A percentile compares a stretch with the other conserved stretches of the same genome.
Evolutionary conservation across 2,113 vertebrate species (phyloP).

Genomic region (Lophotis ruficrista): DNA sequence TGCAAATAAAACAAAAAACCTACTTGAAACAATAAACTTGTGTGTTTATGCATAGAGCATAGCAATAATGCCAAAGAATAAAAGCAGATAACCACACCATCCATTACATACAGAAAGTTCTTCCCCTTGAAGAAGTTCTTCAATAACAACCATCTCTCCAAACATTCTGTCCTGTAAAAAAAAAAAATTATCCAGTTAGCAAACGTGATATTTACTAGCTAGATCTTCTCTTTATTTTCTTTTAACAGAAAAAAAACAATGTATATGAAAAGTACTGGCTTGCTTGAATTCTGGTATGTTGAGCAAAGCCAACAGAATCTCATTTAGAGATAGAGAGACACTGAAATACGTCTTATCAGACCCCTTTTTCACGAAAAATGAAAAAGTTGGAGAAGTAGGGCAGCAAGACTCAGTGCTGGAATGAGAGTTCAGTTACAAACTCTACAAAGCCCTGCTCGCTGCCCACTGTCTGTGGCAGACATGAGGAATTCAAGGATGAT

Average conservation of each 20-base stretch:
- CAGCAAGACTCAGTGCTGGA: background rate
- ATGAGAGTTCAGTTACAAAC: background rate
- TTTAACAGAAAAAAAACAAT: background rate
- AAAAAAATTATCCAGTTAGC: background rate
- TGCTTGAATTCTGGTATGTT: background rate
- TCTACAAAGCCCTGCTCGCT: background rate
- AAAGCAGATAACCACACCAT: background rate
- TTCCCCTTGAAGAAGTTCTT: constrained; percentile 89
- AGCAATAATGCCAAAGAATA: background rate
- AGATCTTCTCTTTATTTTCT: background rate
- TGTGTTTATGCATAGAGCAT: background rate
- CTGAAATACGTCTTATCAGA: background rate
- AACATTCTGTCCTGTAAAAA: constrained; percentile 79
- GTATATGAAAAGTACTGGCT: background rate
- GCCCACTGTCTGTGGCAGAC: background rate
- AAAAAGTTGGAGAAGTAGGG: background rate
- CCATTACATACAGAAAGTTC: constrained; percentile 85
- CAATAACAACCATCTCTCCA: constrained; percentile 86
- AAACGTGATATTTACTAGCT: background rate
- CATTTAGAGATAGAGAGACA: background rate
- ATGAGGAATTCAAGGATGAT: background rate
- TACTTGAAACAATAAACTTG: background rate
- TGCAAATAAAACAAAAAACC: background rate
- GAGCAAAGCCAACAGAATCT: background rate
- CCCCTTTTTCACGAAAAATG: background rate